phyloP scores from a whole-genome alignment of 2,113 vertebrate species.

The Amblyopsis rosae region DNA sequence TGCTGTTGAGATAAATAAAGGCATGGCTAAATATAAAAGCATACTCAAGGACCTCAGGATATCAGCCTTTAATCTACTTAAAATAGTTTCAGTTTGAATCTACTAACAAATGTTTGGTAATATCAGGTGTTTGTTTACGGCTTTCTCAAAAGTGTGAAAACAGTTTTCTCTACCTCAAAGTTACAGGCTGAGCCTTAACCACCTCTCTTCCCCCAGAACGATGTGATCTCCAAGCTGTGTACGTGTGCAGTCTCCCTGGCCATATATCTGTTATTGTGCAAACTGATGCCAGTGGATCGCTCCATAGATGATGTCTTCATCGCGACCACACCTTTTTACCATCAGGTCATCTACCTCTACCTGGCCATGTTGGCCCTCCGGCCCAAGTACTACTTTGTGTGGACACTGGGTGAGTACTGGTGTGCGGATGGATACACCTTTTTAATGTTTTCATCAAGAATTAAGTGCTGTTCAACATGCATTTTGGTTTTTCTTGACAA shows the following conservation, averaged over 20 bases:
- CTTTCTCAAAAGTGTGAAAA: not conserved
- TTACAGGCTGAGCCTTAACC: not conserved
- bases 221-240: slow-evolving; percentile 87
- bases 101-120: not conserved
- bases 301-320: slow-evolving; percentile 85
- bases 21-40: slow-evolving; percentile 18
- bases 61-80: slow-evolving; percentile 7
- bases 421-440: not conserved
- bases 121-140: not conserved
- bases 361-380: slow-evolving; percentile 91
- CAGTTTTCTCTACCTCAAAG: not conserved
- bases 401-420: slow-evolving; percentile 91
- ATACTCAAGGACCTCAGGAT: slow-evolving; percentile 6
- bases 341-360: slow-evolving; percentile 89
- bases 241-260: slow-evolving; percentile 87
- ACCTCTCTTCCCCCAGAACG: slow-evolving; percentile 72
- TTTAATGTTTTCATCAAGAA: no score
- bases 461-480: no score
- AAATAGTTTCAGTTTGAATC: not conserved
- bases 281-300: slow-evolving; percentile 84
- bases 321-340: slow-evolving; percentile 82
- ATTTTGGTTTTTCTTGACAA: no score
- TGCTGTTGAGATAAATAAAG: not conserved
- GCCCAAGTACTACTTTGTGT: slow-evolving; percentile 98
- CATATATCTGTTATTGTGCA: slow-evolving; percentile 87